Percentiles rank a stretch among this genome's conserved stretches.
phyloP scores from a whole-genome alignment of 1,140 invertebrate species.

The Trichogramma pretiosum region DNA sequence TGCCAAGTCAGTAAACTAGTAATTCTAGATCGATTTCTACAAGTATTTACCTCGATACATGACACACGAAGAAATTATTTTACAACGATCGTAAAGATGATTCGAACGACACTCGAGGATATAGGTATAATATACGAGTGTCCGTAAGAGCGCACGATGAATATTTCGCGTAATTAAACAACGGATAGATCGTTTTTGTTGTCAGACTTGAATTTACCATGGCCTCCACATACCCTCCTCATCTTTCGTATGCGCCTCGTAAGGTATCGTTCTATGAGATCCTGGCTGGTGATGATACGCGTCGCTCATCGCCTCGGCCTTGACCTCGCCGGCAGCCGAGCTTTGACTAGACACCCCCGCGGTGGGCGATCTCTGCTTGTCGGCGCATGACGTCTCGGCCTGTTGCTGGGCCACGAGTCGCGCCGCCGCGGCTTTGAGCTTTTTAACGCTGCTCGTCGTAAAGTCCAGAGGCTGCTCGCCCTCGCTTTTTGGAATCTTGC shows the following conservation, averaged over 20 bases:
- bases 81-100: too few species aligned
- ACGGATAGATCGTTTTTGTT: too few species aligned
- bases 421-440: constrained; percentile 23
- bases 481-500: constrained; percentile 35
- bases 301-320: not conserved
- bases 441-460: constrained; percentile 37
- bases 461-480: constrained; percentile 39
- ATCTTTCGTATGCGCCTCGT: constrained; percentile 29
- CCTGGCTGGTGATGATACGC: constrained; percentile 8
- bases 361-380: not conserved
- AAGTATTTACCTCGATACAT: too few species aligned
- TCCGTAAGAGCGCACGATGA: too few species aligned
- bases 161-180: too few species aligned
- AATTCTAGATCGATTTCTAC: too few species aligned
- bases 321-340: not conserved
- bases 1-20: too few species aligned
- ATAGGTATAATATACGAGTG: too few species aligned
- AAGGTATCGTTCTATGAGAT: too few species aligned
- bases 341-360: not conserved
- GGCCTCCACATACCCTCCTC: constrained; percentile 46
- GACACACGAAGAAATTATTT: too few species aligned
- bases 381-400: not conserved
- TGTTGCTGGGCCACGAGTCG: constrained; percentile 24
- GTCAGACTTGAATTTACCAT: constrained; percentile 35
- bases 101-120: too few species aligned